Evolutionary conservation across 1,140 invertebrate species (phyloP).

Genomic region (Goniozus legneri): DNA sequence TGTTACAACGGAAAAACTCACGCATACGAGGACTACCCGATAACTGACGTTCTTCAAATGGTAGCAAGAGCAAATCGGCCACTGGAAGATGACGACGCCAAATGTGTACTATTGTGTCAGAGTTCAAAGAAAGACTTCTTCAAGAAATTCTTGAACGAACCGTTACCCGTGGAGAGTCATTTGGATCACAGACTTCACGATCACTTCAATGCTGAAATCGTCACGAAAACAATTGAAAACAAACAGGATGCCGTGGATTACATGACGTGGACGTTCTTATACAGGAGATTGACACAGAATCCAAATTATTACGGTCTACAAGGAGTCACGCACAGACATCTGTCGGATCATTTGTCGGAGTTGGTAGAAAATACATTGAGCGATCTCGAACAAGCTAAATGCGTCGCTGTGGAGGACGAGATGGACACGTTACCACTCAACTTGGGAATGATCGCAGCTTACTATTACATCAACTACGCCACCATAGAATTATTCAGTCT

Average conservation of each 20-base stretch:
- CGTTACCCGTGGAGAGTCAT: constrained; percentile 96
- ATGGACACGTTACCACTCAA: constrained; percentile 96
- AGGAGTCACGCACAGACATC: constrained; percentile 91
- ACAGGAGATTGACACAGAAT: constrained; percentile 95
- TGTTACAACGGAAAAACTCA: constrained; percentile 92
- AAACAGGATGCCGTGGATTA: constrained; percentile 99
- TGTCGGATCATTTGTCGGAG: constrained; percentile 98
- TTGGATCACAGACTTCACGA: constrained; percentile 96
- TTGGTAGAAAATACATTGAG: constrained; percentile 93
- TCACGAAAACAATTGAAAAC: constrained; percentile 99
- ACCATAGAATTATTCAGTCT: constrained; percentile 98
- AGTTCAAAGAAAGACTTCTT: constrained; percentile 98
- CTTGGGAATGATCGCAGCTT: constrained; percentile 99
- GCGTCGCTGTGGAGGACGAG: constrained; percentile 96
- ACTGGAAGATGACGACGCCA: constrained; percentile 87
- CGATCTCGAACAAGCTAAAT: constrained; percentile 97
- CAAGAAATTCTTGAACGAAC: constrained; percentile 98
- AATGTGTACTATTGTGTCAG: constrained; percentile 96
- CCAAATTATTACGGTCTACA: constrained; percentile 99
- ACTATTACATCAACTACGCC: constrained; percentile 99
- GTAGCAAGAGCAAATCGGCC: constrained; percentile 89
- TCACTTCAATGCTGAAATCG: constrained; percentile 99
- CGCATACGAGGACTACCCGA: constrained; percentile 95
- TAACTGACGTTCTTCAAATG: constrained; percentile 98
- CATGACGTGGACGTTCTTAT: constrained; percentile 98